Evolutionary conservation across 1,140 invertebrate species (phyloP), one percentile per base, ranked within the genome.

Genomic region (Acromyrmex charruanus): DNA sequence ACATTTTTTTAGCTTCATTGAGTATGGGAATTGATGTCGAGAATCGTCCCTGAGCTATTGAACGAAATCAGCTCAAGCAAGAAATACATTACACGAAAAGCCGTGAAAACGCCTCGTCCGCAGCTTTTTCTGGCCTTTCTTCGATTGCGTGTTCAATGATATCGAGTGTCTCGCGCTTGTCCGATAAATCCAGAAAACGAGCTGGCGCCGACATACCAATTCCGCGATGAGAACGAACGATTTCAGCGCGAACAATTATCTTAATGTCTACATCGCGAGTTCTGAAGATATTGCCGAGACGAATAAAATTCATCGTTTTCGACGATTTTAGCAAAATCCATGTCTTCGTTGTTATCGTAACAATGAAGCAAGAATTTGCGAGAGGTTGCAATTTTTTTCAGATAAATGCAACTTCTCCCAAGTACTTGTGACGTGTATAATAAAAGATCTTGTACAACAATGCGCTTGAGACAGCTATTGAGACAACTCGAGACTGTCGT

Each of bases 191-290:
- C 51, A 66, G 88, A 79, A 79, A 89, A 89, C 58, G 49, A 90
- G 51, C 25, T 59, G 21, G 53, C 61, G n/a, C 31, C 59, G 77
- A 84, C 61, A 21, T 39, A 55, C 28, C 49, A 35, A 85, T 80
- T 87, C 28, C 16, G 21, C 16, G n/a, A 51, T n/a, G 75, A 39
- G 25, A 61, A 14, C 59, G 58, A 68, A 87, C 28, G 79, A 68
- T 90, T 39, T 72, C 55, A 72, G 66, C 35, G 25, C 59, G 39
- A n/a, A 9, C 68, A 85, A 91, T 92, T 91, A 91, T 91, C 77
- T 85, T 91, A 91, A 92, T 90, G 88, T 91, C 85, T 87, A 90
- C 85, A 87, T 92, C 85, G 61, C 81, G 82, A 58, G 79, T 49
- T 21, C 63, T 58, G 44, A 55, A 65, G 77, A 66, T 31, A 79